Evolutionary conservation across 2,888 invertebrate species (phyloP), one percentile per base, ranked within the genome.

Genomic region (Mythimna ferrago): DNA sequence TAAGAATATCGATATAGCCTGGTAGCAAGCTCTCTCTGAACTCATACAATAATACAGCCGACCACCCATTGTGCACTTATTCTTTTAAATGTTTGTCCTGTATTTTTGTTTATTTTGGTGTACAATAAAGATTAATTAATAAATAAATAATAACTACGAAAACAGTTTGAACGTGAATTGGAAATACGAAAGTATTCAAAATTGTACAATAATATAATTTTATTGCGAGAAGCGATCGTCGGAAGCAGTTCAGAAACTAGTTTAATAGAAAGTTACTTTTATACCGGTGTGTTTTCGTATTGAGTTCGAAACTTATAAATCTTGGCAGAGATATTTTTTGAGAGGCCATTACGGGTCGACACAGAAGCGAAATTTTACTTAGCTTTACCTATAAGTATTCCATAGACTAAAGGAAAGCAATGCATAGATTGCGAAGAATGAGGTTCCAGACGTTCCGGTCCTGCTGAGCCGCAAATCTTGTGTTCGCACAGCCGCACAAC

Each of bases 1-100:
- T 76, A 51, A 35, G 81, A 61, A 67, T 77, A n/a, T 54, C 60
- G 66, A 56, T 76, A n/a, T 54, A 63, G 66, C 14, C 56, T 35
- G 10, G 9, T 35, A 51, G 73, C 48, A 53, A 26, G 32, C 38
- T 51, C 41, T 38, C 35, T 65, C 19, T 61, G 38, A 19, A 32
- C 35, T 41, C 48, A 51, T 26, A 26, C 26, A 26, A 26, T 32
- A 19, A n/a, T n/a, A n/a, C n/a, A n/a, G n/a, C n/a, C n/a, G n/a
- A n/a, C n/a, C n/a, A n/a, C n/a, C n/a, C n/a, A n/a, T n/a, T n/a
- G n/a, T n/a, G n/a, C n/a, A n/a, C n/a, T n/a, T n/a, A n/a, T n/a
- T n/a, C n/a, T n/a, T n/a, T n/a, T n/a, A n/a, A n/a, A n/a, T n/a
- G n/a, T n/a, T n/a, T n/a, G n/a, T n/a, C n/a, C n/a, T n/a, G n/a